phyloP scores from a whole-genome alignment of 2,888 invertebrate genomes.

The Oxytorus armatus region DNA sequence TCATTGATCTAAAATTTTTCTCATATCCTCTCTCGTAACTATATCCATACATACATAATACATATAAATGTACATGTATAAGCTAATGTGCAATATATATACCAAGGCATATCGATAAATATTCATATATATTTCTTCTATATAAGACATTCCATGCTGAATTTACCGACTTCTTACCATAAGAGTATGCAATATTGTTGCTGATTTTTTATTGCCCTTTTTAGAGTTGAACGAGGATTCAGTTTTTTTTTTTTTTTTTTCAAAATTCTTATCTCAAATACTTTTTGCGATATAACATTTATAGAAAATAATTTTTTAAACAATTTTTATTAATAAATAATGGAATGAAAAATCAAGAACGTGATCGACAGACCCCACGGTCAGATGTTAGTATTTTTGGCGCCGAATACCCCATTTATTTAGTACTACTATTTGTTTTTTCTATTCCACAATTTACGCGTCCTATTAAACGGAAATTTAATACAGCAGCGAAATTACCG shows the following conservation, averaged over 20 bases:
- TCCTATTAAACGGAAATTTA: no score
- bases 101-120: not conserved
- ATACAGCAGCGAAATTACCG: no score
- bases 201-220: not conserved
- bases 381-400: no score
- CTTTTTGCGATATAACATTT: no score
- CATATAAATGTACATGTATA: not conserved
- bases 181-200: not conserved
- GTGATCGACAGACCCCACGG: not conserved
- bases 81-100: not conserved
- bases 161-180: not conserved
- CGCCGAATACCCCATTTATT: no score
- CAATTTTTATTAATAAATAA: no score
- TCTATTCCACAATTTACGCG: no score
- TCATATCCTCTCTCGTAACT: slow-evolving; percentile 22
- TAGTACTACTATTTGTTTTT: no score
- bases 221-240: not conserved
- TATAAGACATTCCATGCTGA: not conserved
- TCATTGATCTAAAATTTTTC: slow-evolving; percentile 44
- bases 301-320: no score
- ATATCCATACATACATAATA: slow-evolving; percentile 14
- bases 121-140: not conserved
- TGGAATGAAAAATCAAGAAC: not conserved
- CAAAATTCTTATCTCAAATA: no score
- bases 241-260: no score